Evolutionary conservation across 2,888 invertebrate genomes (phyloP).

Genomic region (Zelleria hepariella): DNA sequence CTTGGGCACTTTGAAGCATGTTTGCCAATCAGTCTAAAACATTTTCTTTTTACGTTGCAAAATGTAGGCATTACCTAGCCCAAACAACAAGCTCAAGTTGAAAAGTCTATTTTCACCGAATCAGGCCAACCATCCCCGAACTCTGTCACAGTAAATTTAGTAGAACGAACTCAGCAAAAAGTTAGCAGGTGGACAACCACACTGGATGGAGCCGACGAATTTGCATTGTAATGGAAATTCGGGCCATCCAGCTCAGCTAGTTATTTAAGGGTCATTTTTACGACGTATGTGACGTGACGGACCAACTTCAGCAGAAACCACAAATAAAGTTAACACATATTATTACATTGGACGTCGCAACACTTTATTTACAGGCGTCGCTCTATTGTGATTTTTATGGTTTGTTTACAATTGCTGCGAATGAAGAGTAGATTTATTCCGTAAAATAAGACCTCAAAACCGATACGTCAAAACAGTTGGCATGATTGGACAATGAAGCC

Average conservation of each 20-base stretch:
- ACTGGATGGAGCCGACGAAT: constrained; percentile 45
- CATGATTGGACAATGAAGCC: constrained; percentile 39
- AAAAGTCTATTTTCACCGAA: constrained; percentile 10
- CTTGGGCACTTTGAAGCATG: too few species aligned
- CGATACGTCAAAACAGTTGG: constrained; percentile 40
- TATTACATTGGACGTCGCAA: background rate
- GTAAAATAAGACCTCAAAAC: constrained; percentile 26
- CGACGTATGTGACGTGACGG: background rate
- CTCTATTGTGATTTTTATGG: background rate
- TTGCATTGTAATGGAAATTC: constrained; percentile 65
- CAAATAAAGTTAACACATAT: background rate
- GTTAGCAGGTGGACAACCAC: constrained; percentile 47
- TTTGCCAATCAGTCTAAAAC: too few species aligned
- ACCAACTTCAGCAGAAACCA: background rate
- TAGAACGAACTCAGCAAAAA: constrained; percentile 48
- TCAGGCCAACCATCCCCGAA: constrained; percentile 25
- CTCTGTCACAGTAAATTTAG: constrained; percentile 50
- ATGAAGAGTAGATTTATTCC: background rate
- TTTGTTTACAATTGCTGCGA: background rate
- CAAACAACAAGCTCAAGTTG: background rate
- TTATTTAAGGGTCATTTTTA: constrained; percentile 1
- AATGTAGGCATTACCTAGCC: too few species aligned
- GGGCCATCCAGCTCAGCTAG: constrained; percentile 16
- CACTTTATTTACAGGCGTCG: background rate
- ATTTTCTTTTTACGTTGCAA: too few species aligned